Conservation (phyloP, 2,888 invertebrate genomes). For the Chaetogeoica ovagalla region DNA sequence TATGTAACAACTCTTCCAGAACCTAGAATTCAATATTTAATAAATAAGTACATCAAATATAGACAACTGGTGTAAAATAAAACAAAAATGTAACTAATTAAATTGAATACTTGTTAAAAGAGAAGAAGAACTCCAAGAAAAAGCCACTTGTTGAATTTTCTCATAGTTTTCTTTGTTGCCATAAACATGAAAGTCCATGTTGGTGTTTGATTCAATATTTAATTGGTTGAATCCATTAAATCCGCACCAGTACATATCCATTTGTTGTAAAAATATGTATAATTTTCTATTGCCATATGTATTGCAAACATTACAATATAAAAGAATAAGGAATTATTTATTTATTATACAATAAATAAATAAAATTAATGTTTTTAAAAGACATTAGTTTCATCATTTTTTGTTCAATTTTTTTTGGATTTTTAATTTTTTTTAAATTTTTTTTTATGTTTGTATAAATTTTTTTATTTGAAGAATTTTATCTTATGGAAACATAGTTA, state of each 20-base stretch:
- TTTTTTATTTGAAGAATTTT: slow-evolving; percentile 12
- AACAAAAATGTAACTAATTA: background rate
- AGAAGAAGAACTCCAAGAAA: slow-evolving; percentile 54
- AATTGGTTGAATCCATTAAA: slow-evolving; percentile 54
- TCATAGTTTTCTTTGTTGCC: background rate
- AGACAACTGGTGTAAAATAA: background rate
- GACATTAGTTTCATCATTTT: slow-evolving; percentile 14
- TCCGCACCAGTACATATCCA: slow-evolving; percentile 51
- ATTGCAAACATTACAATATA: slow-evolving; percentile 41
- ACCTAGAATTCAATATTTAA: slow-evolving; percentile 12
- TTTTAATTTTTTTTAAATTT: background rate
- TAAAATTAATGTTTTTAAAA: background rate
- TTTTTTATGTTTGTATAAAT: background rate
- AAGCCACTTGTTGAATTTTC: slow-evolving; percentile 43
- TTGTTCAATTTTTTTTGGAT: background rate
- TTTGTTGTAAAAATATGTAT: slow-evolving; percentile 51
- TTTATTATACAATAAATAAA: slow-evolving; percentile 39
- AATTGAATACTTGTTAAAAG: slow-evolving; percentile 52
- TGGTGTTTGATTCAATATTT: slow-evolving; percentile 8
- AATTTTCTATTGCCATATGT: slow-evolving; percentile 22
- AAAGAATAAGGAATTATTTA: slow-evolving; percentile 36
- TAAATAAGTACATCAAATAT: background rate
- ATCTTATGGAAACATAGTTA: slow-evolving; percentile 5
- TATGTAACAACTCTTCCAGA: slow-evolving; percentile 25
- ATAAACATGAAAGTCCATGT: slow-evolving; percentile 30